Evolutionary conservation across 2,113 vertebrate genomes (phyloP), one percentile per base, ranked within the genome.

Genomic region (Cephalopterus ornatus): DNA sequence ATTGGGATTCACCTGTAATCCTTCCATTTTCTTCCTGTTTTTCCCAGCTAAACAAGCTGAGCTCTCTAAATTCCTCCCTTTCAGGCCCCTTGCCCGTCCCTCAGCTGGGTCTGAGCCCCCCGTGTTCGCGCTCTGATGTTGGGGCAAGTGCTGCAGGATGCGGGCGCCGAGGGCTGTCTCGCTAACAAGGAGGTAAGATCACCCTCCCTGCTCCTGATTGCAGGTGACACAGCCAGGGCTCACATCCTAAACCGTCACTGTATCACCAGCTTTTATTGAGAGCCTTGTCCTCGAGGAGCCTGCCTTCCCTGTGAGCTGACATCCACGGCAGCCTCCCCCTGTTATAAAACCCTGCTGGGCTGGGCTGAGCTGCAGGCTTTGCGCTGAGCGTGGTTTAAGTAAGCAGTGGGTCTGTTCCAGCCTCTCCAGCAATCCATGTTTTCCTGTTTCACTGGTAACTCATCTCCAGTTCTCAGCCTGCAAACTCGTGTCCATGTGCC

Each of bases 131-230:
- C 50, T 39, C 72, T 91, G 94, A 86, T 77, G 76, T 8, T 30
- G 28, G 53, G 86, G 65, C 58, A 76, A 32, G 24, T 56, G n/a
- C 14, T 67, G 83, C 67, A 97, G 96, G 86, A 96, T 97, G 96
- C 83, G 14, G 93, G 63, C 39, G 6, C 4, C 10, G 49, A 1
- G 63, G 56, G 91, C 83, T 89, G 79, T 46, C 79, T 84, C 22
- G 56, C 92, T 88, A 23, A 61, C 75, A 2, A 50, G 72, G 94
- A 94, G 95, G 94, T 97, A 87, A 94, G 93, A n/a, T 52, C 89
- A 14, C 8, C 39, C 37, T 79, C 21, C 41, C 65, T 22, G 63
- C 66, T 44, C 37, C 56, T 13, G 42, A 7, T 6, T 9, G 81
- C 81, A 30, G 1, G 8, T 42, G 44, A 8, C 55, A 16, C 30